A percentile compares a stretch with the other conserved stretches of the same genome.
Conservation (phyloP, 2,888 invertebrate genomes). For the Himalopsyche anomala region DNA sequence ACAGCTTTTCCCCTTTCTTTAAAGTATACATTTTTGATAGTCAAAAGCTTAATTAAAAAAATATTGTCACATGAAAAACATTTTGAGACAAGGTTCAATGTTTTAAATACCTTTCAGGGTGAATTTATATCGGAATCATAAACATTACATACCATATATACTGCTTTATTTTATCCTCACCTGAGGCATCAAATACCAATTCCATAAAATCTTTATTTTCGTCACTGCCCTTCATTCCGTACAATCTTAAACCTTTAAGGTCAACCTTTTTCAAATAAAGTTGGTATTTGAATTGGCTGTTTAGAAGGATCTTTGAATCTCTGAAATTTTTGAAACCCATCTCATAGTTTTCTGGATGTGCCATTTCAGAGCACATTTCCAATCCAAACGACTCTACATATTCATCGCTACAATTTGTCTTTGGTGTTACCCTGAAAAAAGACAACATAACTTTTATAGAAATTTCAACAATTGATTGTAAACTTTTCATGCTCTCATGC, state of each 20-base stretch:
- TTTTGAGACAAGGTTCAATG: too few species aligned
- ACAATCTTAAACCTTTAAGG: not conserved
- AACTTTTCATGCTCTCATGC: too few species aligned
- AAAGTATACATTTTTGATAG: too few species aligned
- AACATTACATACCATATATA: too few species aligned
- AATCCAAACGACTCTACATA: not conserved
- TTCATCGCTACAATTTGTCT: not conserved
- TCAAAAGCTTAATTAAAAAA: too few species aligned
- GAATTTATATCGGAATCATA: too few species aligned
- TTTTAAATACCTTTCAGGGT: too few species aligned
- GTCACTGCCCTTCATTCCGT: not conserved
- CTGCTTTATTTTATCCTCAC: not conserved
- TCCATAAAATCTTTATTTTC: not conserved
- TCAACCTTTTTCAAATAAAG: not conserved
- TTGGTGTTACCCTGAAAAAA: not conserved
- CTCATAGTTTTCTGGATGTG: not conserved
- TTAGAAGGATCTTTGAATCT: not conserved
- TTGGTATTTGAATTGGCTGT: not conserved
- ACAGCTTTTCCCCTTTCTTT: too few species aligned
- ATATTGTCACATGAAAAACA: too few species aligned
- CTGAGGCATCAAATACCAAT: conserved; percentile 13
- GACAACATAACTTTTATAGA: not conserved
- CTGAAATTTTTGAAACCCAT: not conserved
- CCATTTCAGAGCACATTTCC: not conserved
- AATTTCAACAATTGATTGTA: too few species aligned